phyloP scores from a whole-genome alignment of 1,140 invertebrate genomes.

The Eumaeus atala region DNA sequence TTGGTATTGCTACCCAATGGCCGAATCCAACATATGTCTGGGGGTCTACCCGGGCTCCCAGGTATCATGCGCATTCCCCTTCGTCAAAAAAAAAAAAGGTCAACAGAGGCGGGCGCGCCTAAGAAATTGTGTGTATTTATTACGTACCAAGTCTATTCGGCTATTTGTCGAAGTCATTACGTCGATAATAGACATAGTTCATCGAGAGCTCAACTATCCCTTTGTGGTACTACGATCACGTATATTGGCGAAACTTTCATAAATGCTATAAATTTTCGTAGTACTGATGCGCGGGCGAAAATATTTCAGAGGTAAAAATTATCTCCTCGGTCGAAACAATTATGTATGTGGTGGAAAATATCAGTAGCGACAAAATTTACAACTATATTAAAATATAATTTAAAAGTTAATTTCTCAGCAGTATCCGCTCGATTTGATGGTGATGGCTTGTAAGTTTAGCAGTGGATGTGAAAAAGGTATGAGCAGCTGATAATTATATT shows the following conservation, averaged over 20 bases:
- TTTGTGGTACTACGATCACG: slow-evolving; percentile 20
- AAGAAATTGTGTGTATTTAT: slow-evolving; percentile 53
- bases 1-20: too few species aligned
- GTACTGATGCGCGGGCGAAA: not conserved
- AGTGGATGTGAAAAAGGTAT: too few species aligned
- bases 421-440: too few species aligned
- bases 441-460: too few species aligned
- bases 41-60: too few species aligned
- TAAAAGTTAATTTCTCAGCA: too few species aligned
- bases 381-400: too few species aligned
- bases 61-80: too few species aligned
- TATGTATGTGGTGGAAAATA: slow-evolving; percentile 2
- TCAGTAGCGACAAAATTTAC: not conserved
- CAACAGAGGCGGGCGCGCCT: slow-evolving; percentile 24
- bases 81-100: too few species aligned
- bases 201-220: slow-evolving; percentile 25
- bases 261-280: not conserved
- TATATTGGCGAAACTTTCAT: slow-evolving; percentile 2
- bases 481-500: too few species aligned
- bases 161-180: slow-evolving; percentile 46
- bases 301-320: slow-evolving; percentile 1
- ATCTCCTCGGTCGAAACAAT: not conserved
- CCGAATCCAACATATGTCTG: too few species aligned
- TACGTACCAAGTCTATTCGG: slow-evolving; percentile 45
- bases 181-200: slow-evolving; percentile 35